A percentile compares a stretch with the other conserved stretches of the same genome.
Evolutionary conservation across 2,113 vertebrate genomes (phyloP).

Genomic region (Microcebus murinus): DNA sequence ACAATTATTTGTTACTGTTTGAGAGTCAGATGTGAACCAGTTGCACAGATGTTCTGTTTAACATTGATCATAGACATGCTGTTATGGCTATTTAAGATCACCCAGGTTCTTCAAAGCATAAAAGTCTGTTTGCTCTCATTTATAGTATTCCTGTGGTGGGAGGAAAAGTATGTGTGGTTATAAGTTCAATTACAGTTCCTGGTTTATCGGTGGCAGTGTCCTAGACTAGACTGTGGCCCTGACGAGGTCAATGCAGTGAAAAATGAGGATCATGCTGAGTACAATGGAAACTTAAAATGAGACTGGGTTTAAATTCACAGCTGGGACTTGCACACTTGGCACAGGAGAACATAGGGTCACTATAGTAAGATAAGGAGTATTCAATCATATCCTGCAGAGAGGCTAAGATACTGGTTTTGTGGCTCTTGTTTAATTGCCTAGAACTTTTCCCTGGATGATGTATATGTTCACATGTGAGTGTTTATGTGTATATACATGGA

Average conservation of each 20-base stretch:
- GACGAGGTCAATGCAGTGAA: constrained; percentile 80
- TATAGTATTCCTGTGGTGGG: constrained; percentile 63
- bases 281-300: constrained; percentile 84
- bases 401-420: constrained; percentile 33
- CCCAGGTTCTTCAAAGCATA: not conserved
- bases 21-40: constrained; percentile 13
- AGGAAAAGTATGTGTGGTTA: constrained; percentile 80
- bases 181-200: constrained; percentile 77
- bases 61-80: not conserved
- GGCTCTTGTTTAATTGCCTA: constrained; percentile 31
- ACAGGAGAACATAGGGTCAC: constrained; percentile 79
- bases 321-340: constrained; percentile 81
- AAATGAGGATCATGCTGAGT: constrained; percentile 78
- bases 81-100: constrained; percentile 39
- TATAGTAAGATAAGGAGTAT: constrained; percentile 72
- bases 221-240: constrained; percentile 66
- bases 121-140: constrained; percentile 40
- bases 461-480: not conserved
- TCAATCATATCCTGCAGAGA: constrained; percentile 74
- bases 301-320: constrained; percentile 86
- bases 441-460: not conserved
- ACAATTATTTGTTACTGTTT: constrained; percentile 19
- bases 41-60: not conserved
- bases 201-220: constrained; percentile 79
- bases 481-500: not conserved